Evolutionary conservation across 2,113 vertebrate species (phyloP).

Genomic region (Peucedramus taeniatus): DNA sequence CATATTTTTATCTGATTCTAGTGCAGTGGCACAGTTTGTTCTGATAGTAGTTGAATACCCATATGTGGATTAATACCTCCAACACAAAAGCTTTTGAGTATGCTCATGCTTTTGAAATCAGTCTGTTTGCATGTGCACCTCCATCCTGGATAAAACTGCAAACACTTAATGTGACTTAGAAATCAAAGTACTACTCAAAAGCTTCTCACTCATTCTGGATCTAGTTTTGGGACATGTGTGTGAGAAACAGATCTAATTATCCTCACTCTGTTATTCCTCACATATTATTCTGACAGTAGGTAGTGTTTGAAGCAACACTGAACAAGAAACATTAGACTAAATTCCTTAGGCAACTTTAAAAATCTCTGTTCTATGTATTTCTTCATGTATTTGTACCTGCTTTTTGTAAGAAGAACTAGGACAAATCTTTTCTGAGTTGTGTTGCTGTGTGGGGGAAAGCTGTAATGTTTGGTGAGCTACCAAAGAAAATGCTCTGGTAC

Average conservation of each 20-base stretch:
- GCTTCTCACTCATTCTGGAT: neutral
- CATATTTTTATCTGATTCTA: slow-evolving; percentile 36
- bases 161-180: neutral
- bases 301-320: neutral
- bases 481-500: neutral
- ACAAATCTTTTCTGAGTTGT: neutral
- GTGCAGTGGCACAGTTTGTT: slow-evolving; percentile 4
- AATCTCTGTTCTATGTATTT: neutral
- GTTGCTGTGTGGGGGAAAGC: neutral
- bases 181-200: slow-evolving; percentile 2
- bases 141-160: neutral
- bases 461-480: neutral
- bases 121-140: neutral
- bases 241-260: neutral
- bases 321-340: neutral
- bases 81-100: neutral
- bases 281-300: neutral
- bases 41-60: slow-evolving; percentile 5
- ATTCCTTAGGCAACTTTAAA: neutral
- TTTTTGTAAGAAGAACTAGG: neutral
- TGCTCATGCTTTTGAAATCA: neutral
- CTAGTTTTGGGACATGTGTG: neutral
- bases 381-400: neutral
- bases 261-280: neutral
- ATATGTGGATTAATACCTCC: slow-evolving; percentile 13